Evolutionary conservation across 2,797 vertebrate species (phyloP).

Genomic region (Rhodeus uyekii): DNA sequence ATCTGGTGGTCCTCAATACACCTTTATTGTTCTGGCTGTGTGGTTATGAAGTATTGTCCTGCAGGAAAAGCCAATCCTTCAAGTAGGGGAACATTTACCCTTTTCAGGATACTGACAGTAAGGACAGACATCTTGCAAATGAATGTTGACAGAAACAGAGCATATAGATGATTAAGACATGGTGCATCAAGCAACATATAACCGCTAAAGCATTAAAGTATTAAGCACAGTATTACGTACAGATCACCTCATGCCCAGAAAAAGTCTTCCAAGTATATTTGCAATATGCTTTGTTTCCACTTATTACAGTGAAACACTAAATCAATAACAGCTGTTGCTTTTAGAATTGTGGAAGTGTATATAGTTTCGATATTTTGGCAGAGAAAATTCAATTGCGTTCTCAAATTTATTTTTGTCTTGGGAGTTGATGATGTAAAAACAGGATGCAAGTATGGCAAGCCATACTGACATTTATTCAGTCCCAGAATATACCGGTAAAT

Average conservation of each 20-base stretch:
- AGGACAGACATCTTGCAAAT: not conserved
- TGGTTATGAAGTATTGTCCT: no score
- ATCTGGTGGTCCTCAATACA: no score
- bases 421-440: slow-evolving; percentile 16
- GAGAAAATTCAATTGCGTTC: not conserved
- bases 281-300: not conserved
- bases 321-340: slow-evolving; percentile 24
- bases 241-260: not conserved
- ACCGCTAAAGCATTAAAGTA: not conserved
- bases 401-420: slow-evolving; percentile 15
- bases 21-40: no score
- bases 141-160: no score
- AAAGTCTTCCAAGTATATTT: not conserved
- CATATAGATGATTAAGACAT: not conserved
- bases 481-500: no score
- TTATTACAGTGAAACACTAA: slow-evolving; percentile 18
- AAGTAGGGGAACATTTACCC: no score
- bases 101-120: not conserved
- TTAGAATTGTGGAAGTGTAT: not conserved
- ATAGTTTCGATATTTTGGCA: not conserved
- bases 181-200: not conserved
- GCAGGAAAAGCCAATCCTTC: no score
- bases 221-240: not conserved
- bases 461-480: no score
- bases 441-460: no score